Base-by-base conservation (phyloP, 1,140 invertebrate genomes). In the Solenopsis fugax region DNA sequence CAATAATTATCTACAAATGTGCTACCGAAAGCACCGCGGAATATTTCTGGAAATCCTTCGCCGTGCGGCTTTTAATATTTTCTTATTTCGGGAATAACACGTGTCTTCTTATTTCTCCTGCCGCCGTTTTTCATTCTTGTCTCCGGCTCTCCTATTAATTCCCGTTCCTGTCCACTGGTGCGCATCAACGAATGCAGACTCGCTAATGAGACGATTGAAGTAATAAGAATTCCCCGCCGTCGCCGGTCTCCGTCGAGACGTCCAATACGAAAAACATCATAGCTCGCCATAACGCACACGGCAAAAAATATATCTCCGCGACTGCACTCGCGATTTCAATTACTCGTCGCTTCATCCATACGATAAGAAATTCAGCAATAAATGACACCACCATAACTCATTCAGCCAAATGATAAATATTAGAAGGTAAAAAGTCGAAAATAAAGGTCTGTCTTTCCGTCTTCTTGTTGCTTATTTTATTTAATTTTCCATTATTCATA, bases 171-270 rank as follows among this genome's bases (percentile, higher is more conserved):
- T 54, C 58, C 37, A 34, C 5, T 72, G 56, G 48, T 62, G 80
- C 69, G 84, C 87, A 58, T 77, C 87, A 75, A 89, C 84, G 84
- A 86, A 75, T 64, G 56, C 75, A 73, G 88, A 89, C 73, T 89
- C 78, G 60, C 86, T 86, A 80, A 90, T 82, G 87, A 76, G 84
- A 76, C 77, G 84, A 87, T 64, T 58, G 84, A 81, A 89, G 73
- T 82, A 89, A 81, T 89, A 89, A 88, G 65, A 75, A 77, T 84
- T 84, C 80, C 54, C 4, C 69, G 54, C 24, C 69, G 65, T 34
- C 75, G 75, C 18, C 73, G 10, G 29, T 52, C 48, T 54, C 34
- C 6, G 45, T 24, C 54, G 80, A 73, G 41, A 81, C 77, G 21
- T 71, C 65, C 52, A 65, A 78, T 56, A 50, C 48, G 37, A 60